Evolutionary conservation across 2,797 vertebrate species (phyloP), one percentile per base, ranked within the genome.

Genomic region (Gastrophryne carolinensis): DNA sequence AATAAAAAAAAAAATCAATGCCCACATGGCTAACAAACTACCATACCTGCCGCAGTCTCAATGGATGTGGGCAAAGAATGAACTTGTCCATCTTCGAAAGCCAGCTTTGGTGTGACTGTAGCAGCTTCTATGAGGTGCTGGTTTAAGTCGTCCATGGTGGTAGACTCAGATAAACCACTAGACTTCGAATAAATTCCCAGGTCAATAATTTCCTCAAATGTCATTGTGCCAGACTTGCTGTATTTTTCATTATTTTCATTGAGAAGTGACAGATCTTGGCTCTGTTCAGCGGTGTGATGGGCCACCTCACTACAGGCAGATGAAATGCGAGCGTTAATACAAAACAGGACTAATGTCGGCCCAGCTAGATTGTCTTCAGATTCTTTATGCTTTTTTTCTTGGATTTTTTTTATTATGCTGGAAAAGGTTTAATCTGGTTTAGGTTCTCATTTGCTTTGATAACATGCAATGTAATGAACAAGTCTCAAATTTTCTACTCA

Each of bases 41-140:
- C n/a, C 65, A 91, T 85, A 95, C 95, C 95, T 86, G 94, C 91
- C 78, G 93, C 86, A 82, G 91, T 84, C 87, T 95, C 93, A 79
- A 94, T 87, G 67, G 93, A 85, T 80, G 92, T 92, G 85, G 84
- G 88, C 83, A 96, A 87, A 66, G 91, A 80, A 83, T 86, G 92
- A 72, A 92, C 85, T 52, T 89, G 86, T 68, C 85, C 88, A 50
- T 92, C 93, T 82, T 95, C 94, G 65, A 92, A 92, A 80, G 88
- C 86, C 75, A 89, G 80, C 81, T 85, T 90, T 78, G 90, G 88
- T 71, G 84, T 76, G 81, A 83, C 79, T 54, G 84, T 86, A 32
- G 91, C 82, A 80, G 87, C 88, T 80, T 91, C 90, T 71, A 92
- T 92, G 68, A 89, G 85, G 81, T 88, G 89, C 81, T 92, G 87